Percentiles rank a stretch among this genome's conserved stretches.
Conservation (phyloP, 2,797 vertebrate species). For the Babyrousa celebensis region DNA sequence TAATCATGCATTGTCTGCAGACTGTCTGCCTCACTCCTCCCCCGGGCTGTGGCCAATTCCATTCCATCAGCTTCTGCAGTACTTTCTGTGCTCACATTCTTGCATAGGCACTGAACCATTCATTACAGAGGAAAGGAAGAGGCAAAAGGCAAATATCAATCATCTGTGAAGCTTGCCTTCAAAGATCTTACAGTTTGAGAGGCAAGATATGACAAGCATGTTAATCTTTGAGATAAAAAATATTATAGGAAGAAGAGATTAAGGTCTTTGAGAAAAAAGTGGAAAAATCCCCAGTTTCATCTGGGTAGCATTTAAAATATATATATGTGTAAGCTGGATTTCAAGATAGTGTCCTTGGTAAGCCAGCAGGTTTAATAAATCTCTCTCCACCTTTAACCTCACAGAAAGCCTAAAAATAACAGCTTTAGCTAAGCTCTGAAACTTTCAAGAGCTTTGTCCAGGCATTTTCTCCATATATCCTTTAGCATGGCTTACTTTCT, state of each 20-base stretch:
- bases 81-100: accelerated
- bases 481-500: background rate
- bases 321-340: conserved; percentile 59
- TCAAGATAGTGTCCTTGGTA: background rate
- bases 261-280: background rate
- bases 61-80: background rate
- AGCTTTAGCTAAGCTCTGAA: background rate
- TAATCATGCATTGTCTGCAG: background rate
- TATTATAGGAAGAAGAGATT: conserved; percentile 28
- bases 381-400: background rate
- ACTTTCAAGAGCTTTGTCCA: background rate
- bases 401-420: conserved; percentile 8
- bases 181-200: background rate
- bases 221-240: background rate
- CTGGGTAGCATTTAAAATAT: conserved; percentile 9
- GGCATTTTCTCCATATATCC: background rate
- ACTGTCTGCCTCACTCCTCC: too few species aligned
- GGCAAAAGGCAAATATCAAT: background rate
- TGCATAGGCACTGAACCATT: background rate
- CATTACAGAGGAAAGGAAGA: background rate
- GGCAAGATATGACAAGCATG: background rate
- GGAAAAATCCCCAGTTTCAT: background rate
- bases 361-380: background rate
- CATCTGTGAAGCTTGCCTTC: background rate
- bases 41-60: background rate